These are phyloP conservation scores for Neosilurus hyrtlii DNA, from an alignment of 2,797 vertebrate genomes.

Conservation along the genomic window DNA sequence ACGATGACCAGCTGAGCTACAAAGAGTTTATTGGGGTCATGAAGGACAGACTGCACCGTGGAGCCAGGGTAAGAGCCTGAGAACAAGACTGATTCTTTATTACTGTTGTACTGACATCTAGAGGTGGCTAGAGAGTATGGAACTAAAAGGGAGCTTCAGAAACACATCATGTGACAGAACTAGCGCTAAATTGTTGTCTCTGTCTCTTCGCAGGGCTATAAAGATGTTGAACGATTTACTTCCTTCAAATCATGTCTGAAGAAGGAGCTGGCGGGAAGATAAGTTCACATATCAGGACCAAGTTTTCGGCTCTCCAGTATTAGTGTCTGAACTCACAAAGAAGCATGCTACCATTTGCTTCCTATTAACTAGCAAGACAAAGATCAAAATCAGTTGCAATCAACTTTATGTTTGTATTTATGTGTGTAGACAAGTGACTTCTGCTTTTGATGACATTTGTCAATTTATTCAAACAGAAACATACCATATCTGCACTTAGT, in stretches of 20 bases:
- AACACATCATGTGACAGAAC: no score
- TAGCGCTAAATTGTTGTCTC: not conserved
- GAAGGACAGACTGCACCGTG: slow-evolving; percentile 95
- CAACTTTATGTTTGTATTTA: not conserved
- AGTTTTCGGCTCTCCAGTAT: not conserved
- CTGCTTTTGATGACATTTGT: not conserved
- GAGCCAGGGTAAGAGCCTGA: slow-evolving; percentile 81
- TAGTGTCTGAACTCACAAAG: not conserved
- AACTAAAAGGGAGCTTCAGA: not conserved
- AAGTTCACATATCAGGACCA: slow-evolving; percentile 60
- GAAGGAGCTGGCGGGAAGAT: slow-evolving; percentile 89
- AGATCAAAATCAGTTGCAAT: not conserved
- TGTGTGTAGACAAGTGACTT: not conserved
- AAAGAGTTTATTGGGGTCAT: slow-evolving; percentile 99
- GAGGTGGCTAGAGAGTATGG: slow-evolving; percentile 48
- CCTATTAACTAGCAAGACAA: not conserved
- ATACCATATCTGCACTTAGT: not conserved
- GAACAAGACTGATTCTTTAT: not conserved
- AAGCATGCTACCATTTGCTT: not conserved
- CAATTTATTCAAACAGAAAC: not conserved
- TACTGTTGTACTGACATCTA: slow-evolving; percentile 58
- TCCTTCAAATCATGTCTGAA: slow-evolving; percentile 96
- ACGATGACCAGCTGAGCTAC: slow-evolving; percentile 95
- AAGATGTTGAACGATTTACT: slow-evolving; percentile 84
- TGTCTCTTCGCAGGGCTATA: slow-evolving; percentile 82